A percentile compares a stretch with the other conserved stretches of the same genome.
Evolutionary conservation across 2,797 vertebrate species (phyloP).

Genomic region (Hydrolagus colliei): DNA sequence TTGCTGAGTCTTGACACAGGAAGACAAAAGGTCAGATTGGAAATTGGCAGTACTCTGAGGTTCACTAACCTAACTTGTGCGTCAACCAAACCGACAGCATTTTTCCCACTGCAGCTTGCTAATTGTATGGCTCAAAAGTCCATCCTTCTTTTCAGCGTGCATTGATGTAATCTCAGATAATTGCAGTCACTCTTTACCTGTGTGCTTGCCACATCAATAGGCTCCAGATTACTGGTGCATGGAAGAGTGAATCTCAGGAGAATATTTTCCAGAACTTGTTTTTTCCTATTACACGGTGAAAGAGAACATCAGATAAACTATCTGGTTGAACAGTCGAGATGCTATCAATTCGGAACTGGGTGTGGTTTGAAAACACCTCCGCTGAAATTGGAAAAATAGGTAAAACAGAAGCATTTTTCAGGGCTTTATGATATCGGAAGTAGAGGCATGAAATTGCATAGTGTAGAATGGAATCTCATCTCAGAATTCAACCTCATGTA

Average conservation of each 20-base stretch:
- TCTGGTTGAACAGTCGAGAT: background rate
- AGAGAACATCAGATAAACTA: slow-evolving; percentile 24
- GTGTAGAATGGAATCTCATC: no score
- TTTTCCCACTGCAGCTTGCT: slow-evolving; percentile 9
- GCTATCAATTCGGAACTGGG: slow-evolving; percentile 3
- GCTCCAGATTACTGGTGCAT: slow-evolving; percentile 6
- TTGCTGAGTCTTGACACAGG: background rate
- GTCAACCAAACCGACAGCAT: background rate
- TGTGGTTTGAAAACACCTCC: background rate
- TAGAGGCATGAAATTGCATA: no score
- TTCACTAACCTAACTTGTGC: background rate
- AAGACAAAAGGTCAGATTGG: background rate
- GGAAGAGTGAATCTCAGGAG: slow-evolving; percentile 28
- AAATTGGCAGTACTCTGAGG: slow-evolving; percentile 14
- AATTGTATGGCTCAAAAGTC: background rate
- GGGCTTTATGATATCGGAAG: background rate
- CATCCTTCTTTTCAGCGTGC: slow-evolving; percentile 20
- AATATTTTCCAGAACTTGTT: background rate
- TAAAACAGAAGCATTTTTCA: background rate
- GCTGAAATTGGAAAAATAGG: background rate
- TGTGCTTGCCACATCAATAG: slow-evolving; percentile 18
- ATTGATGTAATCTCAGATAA: slow-evolving; percentile 19
- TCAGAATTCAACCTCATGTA: no score
- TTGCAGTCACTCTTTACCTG: slow-evolving; percentile 18
- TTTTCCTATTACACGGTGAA: background rate